These are phyloP conservation scores for Dugesia japonica DNA, from an alignment of 2,888 invertebrate species.

Conservation along the genomic window DNA sequence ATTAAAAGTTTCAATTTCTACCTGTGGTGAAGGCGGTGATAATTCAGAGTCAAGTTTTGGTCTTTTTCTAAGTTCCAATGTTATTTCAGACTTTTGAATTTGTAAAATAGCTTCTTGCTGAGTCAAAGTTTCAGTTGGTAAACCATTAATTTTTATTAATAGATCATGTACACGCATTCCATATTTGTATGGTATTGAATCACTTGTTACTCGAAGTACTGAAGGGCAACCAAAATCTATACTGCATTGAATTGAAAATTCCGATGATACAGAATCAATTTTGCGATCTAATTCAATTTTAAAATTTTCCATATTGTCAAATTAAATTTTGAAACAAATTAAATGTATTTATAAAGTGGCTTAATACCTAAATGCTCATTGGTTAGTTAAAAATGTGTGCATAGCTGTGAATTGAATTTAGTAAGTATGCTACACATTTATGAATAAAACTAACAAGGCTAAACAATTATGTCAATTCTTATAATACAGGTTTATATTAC, in stretches of 20 bases:
- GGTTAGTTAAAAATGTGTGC: too few relatives aligned
- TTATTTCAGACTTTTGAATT: background rate
- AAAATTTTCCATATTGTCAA: background rate
- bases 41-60: too few relatives aligned
- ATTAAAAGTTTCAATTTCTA: too few relatives aligned
- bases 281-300: background rate
- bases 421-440: too few relatives aligned
- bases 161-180: slow-evolving; percentile 45
- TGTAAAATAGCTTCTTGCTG: slow-evolving; percentile 42
- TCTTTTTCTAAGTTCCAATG: background rate
- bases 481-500: too few relatives aligned
- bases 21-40: too few relatives aligned
- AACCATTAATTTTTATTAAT: slow-evolving; percentile 43
- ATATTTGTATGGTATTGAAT: slow-evolving; percentile 45
- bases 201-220: slow-evolving; percentile 45
- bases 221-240: slow-evolving; percentile 45
- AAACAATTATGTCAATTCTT: too few relatives aligned
- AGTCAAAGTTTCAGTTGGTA: slow-evolving; percentile 39
- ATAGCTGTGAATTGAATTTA: too few relatives aligned
- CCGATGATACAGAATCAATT: slow-evolving; percentile 41
- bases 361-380: too few relatives aligned
- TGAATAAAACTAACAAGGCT: too few relatives aligned
- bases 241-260: slow-evolving; percentile 48
- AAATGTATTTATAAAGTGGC: too few relatives aligned
- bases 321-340: too few relatives aligned